Base-by-base conservation (phyloP, 2,888 invertebrate species). In the Lysandra bellargus region DNA sequence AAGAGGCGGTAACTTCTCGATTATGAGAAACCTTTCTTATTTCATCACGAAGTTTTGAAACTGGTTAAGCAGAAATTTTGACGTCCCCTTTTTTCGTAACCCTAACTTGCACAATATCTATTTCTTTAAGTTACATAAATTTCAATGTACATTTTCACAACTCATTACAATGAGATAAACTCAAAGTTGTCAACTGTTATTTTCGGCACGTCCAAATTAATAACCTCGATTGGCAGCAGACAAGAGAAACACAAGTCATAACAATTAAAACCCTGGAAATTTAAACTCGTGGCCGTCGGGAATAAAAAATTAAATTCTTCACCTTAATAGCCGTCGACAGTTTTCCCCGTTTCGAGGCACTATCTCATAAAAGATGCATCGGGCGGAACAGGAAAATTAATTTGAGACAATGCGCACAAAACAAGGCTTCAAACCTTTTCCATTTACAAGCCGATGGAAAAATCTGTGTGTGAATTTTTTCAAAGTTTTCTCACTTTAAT, bases 341-440 rank as follows among this genome's bases (percentile, higher is more conserved):
- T 84, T 85, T 83, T 84, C 87, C 87, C 85, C 85, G 87, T 89
- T 90, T 89, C 89, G 87, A 90, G 87, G 87, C 87, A 88, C 90
- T 90, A 91, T 91, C 89, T 89, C 88, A 91, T 92, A 91, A 92
- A 92, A 92, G 91, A 90, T 90, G 91, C 91, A 89, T 89, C 84
- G 84, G 83, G 84, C 87, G 92, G 92, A 92, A 92, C 90, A 88
- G 92, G 92, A 93, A 92, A 93, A 92, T 93, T 92, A 92, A 92
- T 91, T 91, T 88, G 86, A 91, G 89, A 92, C 92, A 92, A 92
- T 91, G 87, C 82, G 80, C 83, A 83, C 86, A 86, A 85, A 87
- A 87, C 89, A 86, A 85, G 86, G 80, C 81, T 57, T 76, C 76
- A 76, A 76, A 79, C 79, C 72, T 80, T 81, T 82, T 82, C 81